These are phyloP conservation scores for Corbicula japonica DNA, from an alignment of 2,888 invertebrate species.

Conservation along the genomic window DNA sequence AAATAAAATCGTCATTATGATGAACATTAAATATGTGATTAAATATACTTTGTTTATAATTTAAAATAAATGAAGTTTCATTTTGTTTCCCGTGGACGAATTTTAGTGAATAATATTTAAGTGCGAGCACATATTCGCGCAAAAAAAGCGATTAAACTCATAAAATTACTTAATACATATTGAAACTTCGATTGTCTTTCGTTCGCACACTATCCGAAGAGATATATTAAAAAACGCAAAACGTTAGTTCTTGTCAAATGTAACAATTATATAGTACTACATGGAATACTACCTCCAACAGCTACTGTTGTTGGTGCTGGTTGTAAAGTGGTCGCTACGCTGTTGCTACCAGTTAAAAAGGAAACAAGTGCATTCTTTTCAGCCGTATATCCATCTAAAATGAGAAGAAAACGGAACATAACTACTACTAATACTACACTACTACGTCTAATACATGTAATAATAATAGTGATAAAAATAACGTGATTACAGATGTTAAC, in stretches of 20 bases:
- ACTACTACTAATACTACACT: not conserved
- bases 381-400: constrained; percentile 42
- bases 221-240: not conserved
- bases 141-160: too few relatives aligned
- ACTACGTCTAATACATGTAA: not conserved
- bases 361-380: constrained; percentile 32
- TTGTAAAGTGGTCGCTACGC: not conserved
- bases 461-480: not conserved
- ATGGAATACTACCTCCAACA: too few relatives aligned
- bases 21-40: too few relatives aligned
- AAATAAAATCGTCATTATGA: too few relatives aligned
- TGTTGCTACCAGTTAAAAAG: not conserved
- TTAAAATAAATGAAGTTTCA: too few relatives aligned
- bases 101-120: too few relatives aligned
- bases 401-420: not conserved
- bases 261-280: not conserved
- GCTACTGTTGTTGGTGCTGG: too few relatives aligned
- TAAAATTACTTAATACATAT: not conserved
- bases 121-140: too few relatives aligned
- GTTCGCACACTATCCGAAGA: not conserved
- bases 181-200: constrained; percentile 1
- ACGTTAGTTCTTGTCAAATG: not conserved
- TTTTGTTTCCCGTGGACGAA: too few relatives aligned
- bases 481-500: not conserved
- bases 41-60: too few relatives aligned